phyloP scores from a whole-genome alignment of 2,888 invertebrate species.

The Drosophila kokeensis region DNA sequence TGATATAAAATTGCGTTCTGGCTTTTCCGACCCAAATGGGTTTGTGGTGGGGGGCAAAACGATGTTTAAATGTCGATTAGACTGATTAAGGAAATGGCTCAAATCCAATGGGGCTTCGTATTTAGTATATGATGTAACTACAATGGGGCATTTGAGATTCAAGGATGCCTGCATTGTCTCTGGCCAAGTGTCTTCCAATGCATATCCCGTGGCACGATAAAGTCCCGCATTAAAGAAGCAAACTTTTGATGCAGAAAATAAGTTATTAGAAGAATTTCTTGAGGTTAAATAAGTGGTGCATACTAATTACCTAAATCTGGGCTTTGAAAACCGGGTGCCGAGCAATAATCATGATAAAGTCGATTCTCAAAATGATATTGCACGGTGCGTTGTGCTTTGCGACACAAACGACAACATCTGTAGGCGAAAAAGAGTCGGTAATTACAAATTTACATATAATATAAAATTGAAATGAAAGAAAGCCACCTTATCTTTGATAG shows the following conservation, averaged over 20 bases:
- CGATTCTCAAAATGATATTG: conserved; percentile 86
- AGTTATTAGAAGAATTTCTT: background rate
- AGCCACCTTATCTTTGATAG: conserved; percentile 87
- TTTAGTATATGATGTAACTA: conserved; percentile 89
- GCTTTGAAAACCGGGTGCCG: conserved; percentile 82
- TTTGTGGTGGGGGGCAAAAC: conserved; percentile 87
- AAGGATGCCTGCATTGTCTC: conserved; percentile 87
- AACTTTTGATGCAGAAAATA: conserved; percentile 83
- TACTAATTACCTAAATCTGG: conserved; percentile 87
- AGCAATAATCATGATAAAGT: conserved; percentile 86
- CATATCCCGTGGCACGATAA: conserved; percentile 88
- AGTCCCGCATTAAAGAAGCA: conserved; percentile 91
- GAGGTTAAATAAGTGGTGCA: background rate
- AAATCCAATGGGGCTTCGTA: conserved; percentile 89
- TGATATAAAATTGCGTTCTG: conserved; percentile 91
- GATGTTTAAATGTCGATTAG: conserved; percentile 86
- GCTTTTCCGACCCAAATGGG: conserved; percentile 89
- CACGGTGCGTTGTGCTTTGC: conserved; percentile 86
- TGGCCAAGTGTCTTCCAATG: conserved; percentile 89
- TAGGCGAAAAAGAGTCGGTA: background rate
- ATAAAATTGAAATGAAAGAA: no score
- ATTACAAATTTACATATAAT: background rate
- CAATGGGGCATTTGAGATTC: conserved; percentile 87
- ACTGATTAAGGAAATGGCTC: conserved; percentile 86
- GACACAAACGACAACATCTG: conserved; percentile 87